Conservation (phyloP, 2,113 vertebrate species). For the Apaloderma vittatum region DNA sequence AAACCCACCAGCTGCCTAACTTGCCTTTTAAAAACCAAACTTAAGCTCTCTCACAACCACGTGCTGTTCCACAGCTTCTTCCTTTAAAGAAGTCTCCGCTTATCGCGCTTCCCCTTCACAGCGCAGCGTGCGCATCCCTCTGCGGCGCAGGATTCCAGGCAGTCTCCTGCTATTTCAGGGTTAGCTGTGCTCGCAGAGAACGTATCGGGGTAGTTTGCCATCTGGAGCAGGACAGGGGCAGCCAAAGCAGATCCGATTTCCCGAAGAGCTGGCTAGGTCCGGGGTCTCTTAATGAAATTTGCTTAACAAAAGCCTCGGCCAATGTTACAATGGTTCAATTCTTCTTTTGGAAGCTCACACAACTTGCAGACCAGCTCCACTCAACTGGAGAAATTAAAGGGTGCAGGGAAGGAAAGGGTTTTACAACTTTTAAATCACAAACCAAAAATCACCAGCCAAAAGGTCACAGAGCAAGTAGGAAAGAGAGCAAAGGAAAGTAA, state of each 20-base stretch:
- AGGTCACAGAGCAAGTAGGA: neutral
- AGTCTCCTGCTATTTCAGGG: neutral
- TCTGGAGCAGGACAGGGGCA: constrained; percentile 33
- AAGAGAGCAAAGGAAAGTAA: neutral
- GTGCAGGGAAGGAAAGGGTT: neutral
- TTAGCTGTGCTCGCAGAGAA: neutral
- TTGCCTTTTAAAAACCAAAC: neutral
- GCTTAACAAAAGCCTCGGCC: constrained; percentile 76
- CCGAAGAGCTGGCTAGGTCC: constrained; percentile 54
- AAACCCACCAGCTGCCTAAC: neutral
- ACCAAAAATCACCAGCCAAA: neutral
- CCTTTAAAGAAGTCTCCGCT: neutral
- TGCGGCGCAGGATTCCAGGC: neutral
- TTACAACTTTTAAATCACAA: neutral
- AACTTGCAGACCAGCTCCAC: constrained; percentile 45
- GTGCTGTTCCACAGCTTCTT: neutral
- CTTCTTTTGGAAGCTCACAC: constrained; percentile 73
- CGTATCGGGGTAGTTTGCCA: neutral
- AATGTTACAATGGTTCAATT: constrained; percentile 72
- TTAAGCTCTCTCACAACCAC: neutral
- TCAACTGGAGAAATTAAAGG: constrained; percentile 35
- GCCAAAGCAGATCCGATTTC: constrained; percentile 69
- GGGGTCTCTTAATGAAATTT: constrained; percentile 78
- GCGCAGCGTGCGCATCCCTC: neutral
- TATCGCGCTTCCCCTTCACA: neutral